Conservation (phyloP, 2,797 vertebrate genomes). For the Microhierax caerulescens region DNA sequence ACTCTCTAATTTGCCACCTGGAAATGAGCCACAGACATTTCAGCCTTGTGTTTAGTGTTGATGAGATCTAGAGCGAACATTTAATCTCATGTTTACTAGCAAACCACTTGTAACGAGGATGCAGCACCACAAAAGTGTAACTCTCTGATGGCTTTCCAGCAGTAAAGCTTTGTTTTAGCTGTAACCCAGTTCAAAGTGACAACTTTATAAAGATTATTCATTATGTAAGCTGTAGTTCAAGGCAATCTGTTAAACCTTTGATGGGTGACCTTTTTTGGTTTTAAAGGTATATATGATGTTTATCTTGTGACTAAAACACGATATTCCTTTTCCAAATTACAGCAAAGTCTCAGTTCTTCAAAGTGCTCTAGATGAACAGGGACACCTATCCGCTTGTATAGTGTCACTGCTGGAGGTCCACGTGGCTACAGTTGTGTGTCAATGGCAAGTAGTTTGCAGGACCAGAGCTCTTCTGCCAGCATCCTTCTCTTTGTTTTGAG, state of each 20-base stretch:
- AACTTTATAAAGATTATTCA: background rate
- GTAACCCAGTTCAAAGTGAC: constrained; percentile 12
- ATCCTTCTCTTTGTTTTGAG: background rate
- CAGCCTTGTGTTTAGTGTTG: constrained; percentile 59
- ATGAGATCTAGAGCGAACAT: constrained; percentile 60
- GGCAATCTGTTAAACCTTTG: background rate
- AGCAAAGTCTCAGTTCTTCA: background rate
- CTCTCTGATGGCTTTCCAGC: constrained; percentile 27
- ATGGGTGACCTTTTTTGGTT: background rate
- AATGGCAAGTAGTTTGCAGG: background rate
- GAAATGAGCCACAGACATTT: constrained; percentile 73
- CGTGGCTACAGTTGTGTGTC: background rate
- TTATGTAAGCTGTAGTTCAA: background rate
- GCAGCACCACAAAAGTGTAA: background rate
- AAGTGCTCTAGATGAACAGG: background rate
- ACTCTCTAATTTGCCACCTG: constrained; percentile 75
- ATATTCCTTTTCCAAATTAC: background rate
- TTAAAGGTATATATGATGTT: background rate
- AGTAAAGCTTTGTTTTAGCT: constrained; percentile 25
- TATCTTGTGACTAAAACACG: background rate
- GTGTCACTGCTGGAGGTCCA: background rate
- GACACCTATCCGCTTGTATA: background rate
- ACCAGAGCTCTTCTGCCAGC: background rate
- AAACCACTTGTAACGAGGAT: constrained; percentile 31
- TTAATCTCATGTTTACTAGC: constrained; percentile 72